Conservation (phyloP, 1,140 invertebrate species). For the Eufriesea mexicana region DNA sequence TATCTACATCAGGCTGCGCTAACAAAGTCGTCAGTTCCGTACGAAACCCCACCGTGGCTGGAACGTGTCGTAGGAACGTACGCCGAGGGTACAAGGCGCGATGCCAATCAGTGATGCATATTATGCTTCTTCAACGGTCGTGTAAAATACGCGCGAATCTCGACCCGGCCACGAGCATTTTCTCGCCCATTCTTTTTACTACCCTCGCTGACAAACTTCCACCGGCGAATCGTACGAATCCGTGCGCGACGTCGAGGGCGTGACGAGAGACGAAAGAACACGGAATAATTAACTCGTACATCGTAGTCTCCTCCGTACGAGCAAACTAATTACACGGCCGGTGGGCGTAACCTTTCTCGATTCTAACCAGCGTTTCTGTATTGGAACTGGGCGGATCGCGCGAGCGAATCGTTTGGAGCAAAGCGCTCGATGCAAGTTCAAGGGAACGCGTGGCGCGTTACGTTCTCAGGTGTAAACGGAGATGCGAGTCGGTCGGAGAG, state of each 20-base stretch:
- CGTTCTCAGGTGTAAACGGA: not conserved
- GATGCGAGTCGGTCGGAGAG: not conserved
- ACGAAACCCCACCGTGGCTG: slow-evolving; percentile 24
- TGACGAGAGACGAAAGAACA: not conserved
- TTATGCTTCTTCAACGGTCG: slow-evolving; percentile 17
- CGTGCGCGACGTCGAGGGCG: not conserved
- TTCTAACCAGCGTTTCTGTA: not conserved
- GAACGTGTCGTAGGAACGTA: slow-evolving; percentile 19
- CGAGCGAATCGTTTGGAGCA: not conserved
- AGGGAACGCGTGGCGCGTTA: too few species aligned
- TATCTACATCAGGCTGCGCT: slow-evolving; percentile 55
- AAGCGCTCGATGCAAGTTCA: not conserved
- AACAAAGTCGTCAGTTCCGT: slow-evolving; percentile 75
- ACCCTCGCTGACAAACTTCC: not conserved
- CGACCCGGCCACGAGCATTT: not conserved
- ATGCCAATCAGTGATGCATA: slow-evolving; percentile 54
- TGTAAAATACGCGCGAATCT: not conserved
- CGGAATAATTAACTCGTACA: not conserved
- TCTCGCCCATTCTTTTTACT: not conserved
- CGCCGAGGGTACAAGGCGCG: slow-evolving; percentile 40
- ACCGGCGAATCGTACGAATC: too few species aligned
- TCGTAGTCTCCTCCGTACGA: not conserved
- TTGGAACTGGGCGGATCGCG: not conserved
- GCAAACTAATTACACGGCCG: not conserved
- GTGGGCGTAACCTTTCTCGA: not conserved